A percentile compares a stretch with the other conserved stretches of the same genome.
phyloP scores from a whole-genome alignment of 2,113 vertebrate species.

The Hippocampus zosterae region DNA sequence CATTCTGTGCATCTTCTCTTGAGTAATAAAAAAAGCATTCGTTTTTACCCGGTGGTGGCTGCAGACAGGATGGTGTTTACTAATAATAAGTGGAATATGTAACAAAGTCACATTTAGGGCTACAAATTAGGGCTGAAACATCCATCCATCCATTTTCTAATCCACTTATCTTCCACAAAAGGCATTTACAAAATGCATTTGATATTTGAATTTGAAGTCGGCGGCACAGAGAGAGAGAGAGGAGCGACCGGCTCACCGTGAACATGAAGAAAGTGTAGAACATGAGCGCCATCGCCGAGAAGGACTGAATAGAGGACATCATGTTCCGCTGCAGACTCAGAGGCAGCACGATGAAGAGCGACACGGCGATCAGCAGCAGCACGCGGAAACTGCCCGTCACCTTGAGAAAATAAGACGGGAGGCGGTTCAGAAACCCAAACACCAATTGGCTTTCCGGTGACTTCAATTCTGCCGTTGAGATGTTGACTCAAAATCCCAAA shows the following conservation, averaged over 20 bases:
- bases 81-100: neutral
- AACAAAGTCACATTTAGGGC: neutral
- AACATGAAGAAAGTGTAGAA: conserved; percentile 97
- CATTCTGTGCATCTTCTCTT: too few species aligned
- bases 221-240: neutral
- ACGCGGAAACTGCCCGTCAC: conserved; percentile 81
- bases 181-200: too few species aligned
- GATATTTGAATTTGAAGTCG: too few species aligned
- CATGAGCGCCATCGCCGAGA: conserved; percentile 95
- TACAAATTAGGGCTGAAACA: neutral
- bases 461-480: neutral
- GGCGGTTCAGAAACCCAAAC: neutral
- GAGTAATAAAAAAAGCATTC: too few species aligned
- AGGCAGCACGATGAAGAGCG: conserved; percentile 88
- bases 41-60: too few species aligned
- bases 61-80: neutral
- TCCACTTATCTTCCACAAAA: neutral
- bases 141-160: neutral
- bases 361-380: conserved; percentile 83
- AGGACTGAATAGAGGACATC: conserved; percentile 97
- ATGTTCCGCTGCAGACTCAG: conserved; percentile 97
- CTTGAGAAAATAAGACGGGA: conserved; percentile 57
- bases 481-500: conserved; percentile 46
- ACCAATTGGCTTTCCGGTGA: neutral
- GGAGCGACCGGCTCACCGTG: conserved; percentile 78